Evolutionary conservation across 64 coral and sea anemone species (phyloP), one percentile per base, ranked within the genome.

Genomic region (Acropora yongei): DNA sequence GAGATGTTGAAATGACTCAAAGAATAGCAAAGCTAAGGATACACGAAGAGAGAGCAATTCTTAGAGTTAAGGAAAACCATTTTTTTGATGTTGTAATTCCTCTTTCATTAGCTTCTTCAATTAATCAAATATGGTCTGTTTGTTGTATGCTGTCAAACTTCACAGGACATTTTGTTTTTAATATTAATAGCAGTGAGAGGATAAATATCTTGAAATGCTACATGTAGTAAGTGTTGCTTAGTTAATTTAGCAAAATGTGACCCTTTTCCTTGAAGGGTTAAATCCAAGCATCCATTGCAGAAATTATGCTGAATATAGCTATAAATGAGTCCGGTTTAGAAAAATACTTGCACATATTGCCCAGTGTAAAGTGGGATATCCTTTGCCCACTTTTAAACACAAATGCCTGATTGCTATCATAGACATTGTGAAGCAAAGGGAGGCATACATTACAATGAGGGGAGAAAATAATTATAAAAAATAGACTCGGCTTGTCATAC

Each of bases 111-210:
- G 58, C 73, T 81, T 68, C 63, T 41, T 61, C 68, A n/a, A 47
- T 92, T n/a, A 92, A 92, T 66, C 80, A 92, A 74, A 43, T 92
- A 47, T 92, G 90, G 74, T 61, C 82, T 17, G 90, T 92, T 13
- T 92, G 90, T 68, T 92, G 90, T 50, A 44, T 92, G 19, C 57
- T 92, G 1, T 43, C 80, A 46, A 92, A 92, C 61, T 92, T 63
- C 11, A 63, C 10, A 63, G 58, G 58, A 63, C 58, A 30, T 3
- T 63, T 12, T 63, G 14, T 63, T 63, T 63, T 63, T 13, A 63
- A 7, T 5, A 55, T 55, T 30, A 30, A 30, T 55, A 55, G 51
- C 51, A 55, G 51, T 9, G 9, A 55, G 51, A 55, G 51, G 51
- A 55, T 30, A 30, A 30, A 30, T 30, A 30, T 30, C 30, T 30